phyloP scores from a whole-genome alignment of 2,888 invertebrate genomes.

The Cataglyphis livida region DNA sequence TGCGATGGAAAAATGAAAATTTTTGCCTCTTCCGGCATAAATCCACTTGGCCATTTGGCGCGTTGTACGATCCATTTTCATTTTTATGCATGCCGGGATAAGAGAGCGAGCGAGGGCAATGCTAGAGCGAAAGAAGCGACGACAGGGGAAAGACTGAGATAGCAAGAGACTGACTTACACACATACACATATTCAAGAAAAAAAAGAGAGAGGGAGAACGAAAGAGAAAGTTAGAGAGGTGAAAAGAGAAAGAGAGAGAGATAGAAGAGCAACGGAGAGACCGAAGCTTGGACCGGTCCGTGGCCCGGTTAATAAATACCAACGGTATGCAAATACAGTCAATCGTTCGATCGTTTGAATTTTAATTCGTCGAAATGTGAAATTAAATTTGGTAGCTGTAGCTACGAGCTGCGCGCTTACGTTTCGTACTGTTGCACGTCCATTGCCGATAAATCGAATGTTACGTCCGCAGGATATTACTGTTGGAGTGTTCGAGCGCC shows the following conservation, averaged over 20 bases:
- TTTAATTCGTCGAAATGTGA: conserved; percentile 74
- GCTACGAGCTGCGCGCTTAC: conserved; percentile 32
- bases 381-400: conserved; percentile 69
- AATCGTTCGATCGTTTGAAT: conserved; percentile 75
- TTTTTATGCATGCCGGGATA: conserved; percentile 62
- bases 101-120: conserved; percentile 45
- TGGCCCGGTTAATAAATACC: conserved; percentile 73
- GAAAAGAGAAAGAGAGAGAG: not conserved
- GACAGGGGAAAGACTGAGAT: conserved; percentile 45
- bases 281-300: conserved; percentile 28
- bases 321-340: conserved; percentile 74
- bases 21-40: conserved; percentile 59
- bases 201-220: not conserved
- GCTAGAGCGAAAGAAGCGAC: not conserved
- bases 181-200: not conserved
- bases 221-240: not conserved
- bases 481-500: conserved; percentile 37
- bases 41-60: conserved; percentile 63
- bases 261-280: not conserved
- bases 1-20: conserved; percentile 62
- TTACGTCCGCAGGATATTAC: conserved; percentile 58
- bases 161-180: not conserved
- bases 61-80: conserved; percentile 64
- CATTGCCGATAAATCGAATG: conserved; percentile 60
- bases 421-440: conserved; percentile 41